Evolutionary conservation across 2,888 invertebrate genomes (phyloP), one percentile per base, ranked within the genome.

Genomic region (Polymixis lichenea): DNA sequence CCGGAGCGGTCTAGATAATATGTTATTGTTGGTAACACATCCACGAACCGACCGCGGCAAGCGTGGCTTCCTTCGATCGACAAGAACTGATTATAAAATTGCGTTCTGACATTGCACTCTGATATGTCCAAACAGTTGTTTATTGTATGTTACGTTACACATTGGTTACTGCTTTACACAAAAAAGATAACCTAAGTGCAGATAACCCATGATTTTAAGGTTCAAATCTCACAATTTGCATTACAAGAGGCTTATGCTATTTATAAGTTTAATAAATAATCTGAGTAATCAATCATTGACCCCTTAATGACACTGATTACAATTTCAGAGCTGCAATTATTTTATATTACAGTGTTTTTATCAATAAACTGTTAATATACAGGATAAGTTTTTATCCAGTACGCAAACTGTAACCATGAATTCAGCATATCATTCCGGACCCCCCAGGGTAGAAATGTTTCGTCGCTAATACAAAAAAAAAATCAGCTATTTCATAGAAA

Each of bases 201-300:
- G 68, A 77, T 78, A 78, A 68, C 51, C 28, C 2, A 28, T 2
- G 8, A 77, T 67, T 78, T 60, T 19, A n/a, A 17, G 13, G 58
- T 78, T 68, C 28, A 76, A 4, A 19, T 32, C 3, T 7, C 11
- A 3, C 46, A 7, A 25, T 25, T 46, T 46, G 19, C 7, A 15
- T 3, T n/a, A 38, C 51, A 77, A 60, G 8, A 8, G 43, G 13
- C 38, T 38, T 49, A 19, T 32, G 0, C 28, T 19, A n/a, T 17
- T 65, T 13, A 38, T 75, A 2, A 8, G 25, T 49, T 8, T 38
- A 43, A 28, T 60, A 32, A 19, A 19, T 22, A 56, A 25, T 56
- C 1, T 11, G 28, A 9, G 25, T 53, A 75, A 53, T 61, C 17
- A 32, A 46, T n/a, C n/a, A n/a, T 55, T 55, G 0, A 38, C 32